These are phyloP conservation scores for Onychomys leucogaster DNA, from an alignment of 2,797 vertebrate genomes.

Conservation along the genomic window DNA sequence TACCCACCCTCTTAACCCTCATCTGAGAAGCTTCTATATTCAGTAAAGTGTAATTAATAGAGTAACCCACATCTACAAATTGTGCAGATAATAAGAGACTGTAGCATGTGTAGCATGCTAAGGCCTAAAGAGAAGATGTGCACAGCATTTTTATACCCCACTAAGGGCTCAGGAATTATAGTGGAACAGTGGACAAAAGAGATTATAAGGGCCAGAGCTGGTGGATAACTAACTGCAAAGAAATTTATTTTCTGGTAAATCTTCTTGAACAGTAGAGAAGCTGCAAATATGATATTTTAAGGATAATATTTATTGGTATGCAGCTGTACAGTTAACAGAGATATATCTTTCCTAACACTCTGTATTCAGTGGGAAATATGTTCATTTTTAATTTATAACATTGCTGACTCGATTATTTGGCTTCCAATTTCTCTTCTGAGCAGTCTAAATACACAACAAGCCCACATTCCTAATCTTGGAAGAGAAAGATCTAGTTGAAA, in stretches of 20 bases:
- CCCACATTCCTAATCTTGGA: background rate
- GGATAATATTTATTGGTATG: background rate
- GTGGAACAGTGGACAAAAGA: background rate
- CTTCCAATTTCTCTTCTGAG: background rate
- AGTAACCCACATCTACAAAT: no score
- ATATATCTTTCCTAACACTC: no score
- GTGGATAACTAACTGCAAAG: no score
- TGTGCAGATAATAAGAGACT: background rate
- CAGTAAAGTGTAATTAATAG: background rate
- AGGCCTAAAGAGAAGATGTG: accelerated
- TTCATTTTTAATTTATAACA: no score
- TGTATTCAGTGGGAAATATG: background rate
- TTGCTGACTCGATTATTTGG: background rate
- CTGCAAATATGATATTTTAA: background rate
- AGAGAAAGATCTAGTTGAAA: background rate
- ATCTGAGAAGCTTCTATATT: background rate
- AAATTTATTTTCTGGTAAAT: background rate
- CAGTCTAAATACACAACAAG: background rate
- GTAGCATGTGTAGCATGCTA: background rate
- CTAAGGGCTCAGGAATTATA: background rate
- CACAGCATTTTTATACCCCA: accelerated
- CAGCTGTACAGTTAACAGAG: background rate
- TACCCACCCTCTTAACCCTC: background rate
- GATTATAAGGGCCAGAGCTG: background rate
- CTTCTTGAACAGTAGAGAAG: background rate